Base-by-base conservation (phyloP, 1,140 invertebrate genomes). In the Sesamia nonagrioides region DNA sequence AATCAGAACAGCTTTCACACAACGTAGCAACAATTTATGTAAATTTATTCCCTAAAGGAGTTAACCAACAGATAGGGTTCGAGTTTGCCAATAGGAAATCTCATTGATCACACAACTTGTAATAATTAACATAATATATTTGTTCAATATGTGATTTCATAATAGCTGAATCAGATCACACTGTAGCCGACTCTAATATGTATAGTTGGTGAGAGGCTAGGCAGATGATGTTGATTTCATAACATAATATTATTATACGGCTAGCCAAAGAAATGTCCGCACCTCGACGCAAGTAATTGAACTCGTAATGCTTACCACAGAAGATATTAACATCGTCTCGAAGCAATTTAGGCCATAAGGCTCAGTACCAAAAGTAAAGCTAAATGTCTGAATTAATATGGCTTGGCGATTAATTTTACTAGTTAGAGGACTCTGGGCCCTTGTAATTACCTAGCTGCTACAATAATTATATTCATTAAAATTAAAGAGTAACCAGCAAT, bases 371-470 rank as follows among this genome's bases (percentile, higher is more conserved):
- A 11, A 58, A 58, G 33, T 33, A 58, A 58, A 58, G 21, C 54
- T 27, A 33, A 58, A 58, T 27, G 21, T 21, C 54, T 13, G 33
- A 27, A 27, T 58, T 58, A 58, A 58, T 58, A 33, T 13, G 6
- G 21, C 21, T 58, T 5, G 13, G 21, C 54, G 27, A 58, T 58
- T 58, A 58, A 15, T 21, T 15, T 58, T 58, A 27, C 37, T 63
- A 63, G 60, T 40, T 42, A 17, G 9, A 21, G 17, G 35, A 11
- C 61, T 6, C 33, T 33, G 18, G 13, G n/a, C 1, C 61, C 61
- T 66, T 42, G 61, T 66, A 18, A 66, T 66, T 42, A 66, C 17
- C 61, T 66, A 66, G 61, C 42, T 42, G 35, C 42, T 2, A 66
- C 37, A 18, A 66, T 37, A 66, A 13, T 17, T 18, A 60, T 60